These are phyloP conservation scores for Drosophila arawakana DNA, from an alignment of 1,140 invertebrate genomes.

Conservation along the genomic window DNA sequence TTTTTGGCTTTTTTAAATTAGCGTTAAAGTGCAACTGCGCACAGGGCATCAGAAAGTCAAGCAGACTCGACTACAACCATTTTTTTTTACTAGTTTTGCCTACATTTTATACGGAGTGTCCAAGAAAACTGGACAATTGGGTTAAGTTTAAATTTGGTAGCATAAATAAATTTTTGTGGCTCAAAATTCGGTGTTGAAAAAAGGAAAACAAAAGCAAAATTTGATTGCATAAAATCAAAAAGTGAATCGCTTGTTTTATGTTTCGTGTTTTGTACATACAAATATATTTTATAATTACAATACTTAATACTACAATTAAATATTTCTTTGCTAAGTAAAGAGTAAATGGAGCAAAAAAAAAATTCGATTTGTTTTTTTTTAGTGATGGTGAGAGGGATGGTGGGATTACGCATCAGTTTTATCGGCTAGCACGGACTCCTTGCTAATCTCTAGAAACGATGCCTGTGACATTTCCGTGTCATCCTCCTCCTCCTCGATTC, in stretches of 20 bases:
- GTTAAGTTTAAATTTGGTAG: slow-evolving; percentile 5
- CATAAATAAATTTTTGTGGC: slow-evolving; percentile 30
- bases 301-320: neutral
- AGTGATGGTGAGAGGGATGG: neutral
- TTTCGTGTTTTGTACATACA: slow-evolving; percentile 51
- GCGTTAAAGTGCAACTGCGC: no score
- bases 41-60: no score
- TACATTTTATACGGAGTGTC: neutral
- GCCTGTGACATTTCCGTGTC: slow-evolving; percentile 88
- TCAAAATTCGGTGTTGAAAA: slow-evolving; percentile 16
- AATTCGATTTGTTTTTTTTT: neutral
- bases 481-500: slow-evolving; percentile 96
- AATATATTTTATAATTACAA: slow-evolving; percentile 43
- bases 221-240: slow-evolving; percentile 25
- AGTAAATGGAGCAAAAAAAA: neutral
- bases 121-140: neutral
- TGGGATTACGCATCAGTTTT: slow-evolving; percentile 13
- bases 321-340: slow-evolving; percentile 36
- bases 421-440: slow-evolving; percentile 68
- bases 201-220: neutral
- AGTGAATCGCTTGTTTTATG: slow-evolving; percentile 32
- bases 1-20: no score
- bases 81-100: no score
- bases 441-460: slow-evolving; percentile 81
- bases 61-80: no score